These are phyloP conservation scores for Ascidia mentula DNA, from an alignment of 23 tunicate genomes.

Conservation along the genomic window DNA sequence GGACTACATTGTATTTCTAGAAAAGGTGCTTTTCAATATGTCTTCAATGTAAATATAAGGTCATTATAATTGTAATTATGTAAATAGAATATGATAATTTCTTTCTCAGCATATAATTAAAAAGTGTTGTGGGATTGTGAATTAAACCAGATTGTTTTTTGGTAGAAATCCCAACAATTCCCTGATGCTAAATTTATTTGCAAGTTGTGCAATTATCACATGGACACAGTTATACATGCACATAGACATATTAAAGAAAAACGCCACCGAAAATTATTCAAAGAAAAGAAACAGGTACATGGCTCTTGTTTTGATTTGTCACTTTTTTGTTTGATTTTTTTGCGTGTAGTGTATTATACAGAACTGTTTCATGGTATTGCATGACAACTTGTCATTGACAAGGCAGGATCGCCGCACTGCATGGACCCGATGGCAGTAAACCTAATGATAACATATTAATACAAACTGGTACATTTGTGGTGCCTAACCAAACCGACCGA, in stretches of 20 bases:
- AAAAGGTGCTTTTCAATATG: conserved; percentile 35
- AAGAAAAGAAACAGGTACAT: conserved; percentile 63
- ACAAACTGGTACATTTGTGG: too few species aligned
- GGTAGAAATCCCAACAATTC: conserved; percentile 45
- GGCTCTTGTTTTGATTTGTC: neutral
- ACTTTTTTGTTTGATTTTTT: neutral
- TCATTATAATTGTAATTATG: too few species aligned
- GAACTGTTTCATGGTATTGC: too few species aligned
- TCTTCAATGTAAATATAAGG: too few species aligned
- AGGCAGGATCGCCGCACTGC: too few species aligned
- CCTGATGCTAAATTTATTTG: conserved; percentile 76
- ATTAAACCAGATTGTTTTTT: conserved; percentile 7
- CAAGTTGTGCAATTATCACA: conserved; percentile 60
- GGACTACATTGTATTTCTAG: conserved; percentile 42
- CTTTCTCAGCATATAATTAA: too few species aligned
- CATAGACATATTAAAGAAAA: conserved; percentile 80
- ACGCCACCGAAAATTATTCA: conserved; percentile 55
- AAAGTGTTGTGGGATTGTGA: too few species aligned
- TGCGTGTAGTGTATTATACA: too few species aligned
- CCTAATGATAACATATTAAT: too few species aligned
- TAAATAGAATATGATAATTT: too few species aligned
- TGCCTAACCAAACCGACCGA: neutral
- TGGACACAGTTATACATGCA: conserved; percentile 49
- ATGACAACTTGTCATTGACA: too few species aligned
- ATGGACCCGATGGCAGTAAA: too few species aligned